Conservation (phyloP, 2,797 vertebrate species). For the Basileuterus tristriatus region DNA sequence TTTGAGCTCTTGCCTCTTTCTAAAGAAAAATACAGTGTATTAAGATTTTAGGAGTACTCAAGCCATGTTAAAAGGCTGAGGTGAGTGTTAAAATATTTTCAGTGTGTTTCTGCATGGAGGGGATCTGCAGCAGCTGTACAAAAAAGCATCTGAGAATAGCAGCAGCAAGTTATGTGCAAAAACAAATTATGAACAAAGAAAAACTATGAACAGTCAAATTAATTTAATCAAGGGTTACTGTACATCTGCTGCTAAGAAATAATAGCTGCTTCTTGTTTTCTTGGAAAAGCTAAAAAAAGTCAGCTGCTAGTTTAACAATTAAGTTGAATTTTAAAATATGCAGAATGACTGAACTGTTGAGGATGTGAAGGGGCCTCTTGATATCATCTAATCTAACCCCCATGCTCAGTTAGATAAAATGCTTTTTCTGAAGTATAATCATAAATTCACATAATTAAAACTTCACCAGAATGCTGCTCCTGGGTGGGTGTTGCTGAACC, state of each 20-base stretch:
- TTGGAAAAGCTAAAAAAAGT: not conserved
- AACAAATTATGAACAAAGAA: not conserved
- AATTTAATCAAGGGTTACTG: slow-evolving; percentile 7
- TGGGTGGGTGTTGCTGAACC: not conserved
- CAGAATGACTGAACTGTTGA: not conserved
- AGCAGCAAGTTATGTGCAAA: not conserved
- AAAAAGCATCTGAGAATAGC: not conserved
- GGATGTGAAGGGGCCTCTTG: not conserved
- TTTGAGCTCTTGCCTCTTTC: not conserved
- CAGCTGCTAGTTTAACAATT: not conserved
- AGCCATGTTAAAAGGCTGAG: not conserved
- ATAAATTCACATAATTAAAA: not conserved
- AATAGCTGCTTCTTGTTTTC: not conserved
- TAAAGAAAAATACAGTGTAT: not conserved
- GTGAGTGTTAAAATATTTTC: not conserved
- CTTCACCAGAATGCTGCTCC: not conserved
- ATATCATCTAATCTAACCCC: not conserved
- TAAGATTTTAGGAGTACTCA: not conserved
- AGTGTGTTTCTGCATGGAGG: not conserved
- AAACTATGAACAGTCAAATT: not conserved
- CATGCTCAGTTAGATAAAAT: not conserved
- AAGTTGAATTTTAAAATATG: not conserved
- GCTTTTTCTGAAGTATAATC: not conserved
- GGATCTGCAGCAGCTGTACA: not conserved
- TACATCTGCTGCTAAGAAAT: not conserved